phyloP scores from a whole-genome alignment of 2,797 vertebrate genomes.

The Austrolebias charrua region DNA sequence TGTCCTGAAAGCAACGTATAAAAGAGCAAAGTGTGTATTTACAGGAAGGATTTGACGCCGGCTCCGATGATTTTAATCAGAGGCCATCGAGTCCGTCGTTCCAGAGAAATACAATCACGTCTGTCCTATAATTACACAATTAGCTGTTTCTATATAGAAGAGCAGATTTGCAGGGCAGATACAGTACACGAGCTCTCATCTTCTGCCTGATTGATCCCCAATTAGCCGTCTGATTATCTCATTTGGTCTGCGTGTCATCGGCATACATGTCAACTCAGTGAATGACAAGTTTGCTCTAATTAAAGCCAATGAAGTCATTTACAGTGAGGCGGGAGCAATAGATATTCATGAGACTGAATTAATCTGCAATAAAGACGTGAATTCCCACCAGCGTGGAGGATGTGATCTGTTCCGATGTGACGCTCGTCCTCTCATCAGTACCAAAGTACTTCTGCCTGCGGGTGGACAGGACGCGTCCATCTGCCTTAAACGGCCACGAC shows the following conservation, averaged over 20 bases:
- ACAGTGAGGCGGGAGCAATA: slow-evolving; percentile 57
- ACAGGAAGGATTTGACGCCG: slow-evolving; percentile 28
- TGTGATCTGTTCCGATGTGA: slow-evolving; percentile 29
- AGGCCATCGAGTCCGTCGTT: slow-evolving; percentile 22
- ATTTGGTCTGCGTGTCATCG: slow-evolving; percentile 70
- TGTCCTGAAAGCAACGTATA: slow-evolving; percentile 44
- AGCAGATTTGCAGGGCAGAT: slow-evolving; percentile 58
- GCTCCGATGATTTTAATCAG: slow-evolving; percentile 44
- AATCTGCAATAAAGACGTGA: slow-evolving; percentile 70
- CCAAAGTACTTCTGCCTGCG: slow-evolving; percentile 27
- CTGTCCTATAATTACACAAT: slow-evolving; percentile 51
- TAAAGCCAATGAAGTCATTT: slow-evolving; percentile 66
- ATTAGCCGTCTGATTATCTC: slow-evolving; percentile 79
- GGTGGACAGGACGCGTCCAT: slow-evolving; percentile 48
- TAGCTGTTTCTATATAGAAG: slow-evolving; percentile 62
- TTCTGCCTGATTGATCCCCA: slow-evolving; percentile 78
- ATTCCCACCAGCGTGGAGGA: slow-evolving; percentile 52
- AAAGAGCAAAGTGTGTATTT: slow-evolving; percentile 41
- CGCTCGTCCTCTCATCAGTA: slow-evolving; percentile 11
- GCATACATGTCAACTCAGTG: slow-evolving; percentile 70
- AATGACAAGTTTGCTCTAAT: slow-evolving; percentile 73
- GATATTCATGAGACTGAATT: slow-evolving; percentile 75
- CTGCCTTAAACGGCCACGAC: slow-evolving; percentile 55
- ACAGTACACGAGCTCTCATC: slow-evolving; percentile 62
- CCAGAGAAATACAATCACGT: slow-evolving; percentile 35